Evolutionary conservation across 2,113 vertebrate species (phyloP), one percentile per base, ranked within the genome.

Genomic region (Motacilla tschutschensis): DNA sequence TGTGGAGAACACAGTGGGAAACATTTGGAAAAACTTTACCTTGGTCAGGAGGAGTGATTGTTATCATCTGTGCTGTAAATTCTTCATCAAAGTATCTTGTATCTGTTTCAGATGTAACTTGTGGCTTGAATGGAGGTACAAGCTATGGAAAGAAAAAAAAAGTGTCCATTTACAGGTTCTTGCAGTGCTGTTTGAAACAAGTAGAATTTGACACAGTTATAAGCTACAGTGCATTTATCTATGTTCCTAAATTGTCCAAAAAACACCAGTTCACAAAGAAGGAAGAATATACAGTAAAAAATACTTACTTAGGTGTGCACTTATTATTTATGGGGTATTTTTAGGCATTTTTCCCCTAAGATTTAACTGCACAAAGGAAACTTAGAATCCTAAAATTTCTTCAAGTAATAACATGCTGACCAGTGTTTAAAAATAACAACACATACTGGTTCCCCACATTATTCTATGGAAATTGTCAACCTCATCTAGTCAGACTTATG

Each of bases 11-110:
- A 53, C 6, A 50, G 57, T 8, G 48, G 17, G 10, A 72, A 77
- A 60, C 25, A 48, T 28, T 16, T 53, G 28, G 41, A 46, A 64
- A 69, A 82, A 44, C 26, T 54, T 92, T 97, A 99, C 99, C 99
- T 99, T 99, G 98, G 97, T 99, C 99, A 10, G 99, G 99, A 44
- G 99, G 98, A 20, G 98, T 99, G 94, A 99, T 99, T 70, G 99
- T 99, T 97, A 99, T 99, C 97, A 98, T 99, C 96, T 99, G 98
- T 86, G 97, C 98, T 33, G 98, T 99, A 94, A 99, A 99, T 97
- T 99, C 98, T 97, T 99, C 98, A 66, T 99, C 98, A 40, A 99
- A 99, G 92, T 99, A 99, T 95, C 98, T 96, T 6, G 98, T 99
- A 91, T 99, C 98, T 1, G 98, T 99, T 96, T 99, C 98, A 10